Percentiles rank a stretch among this genome's conserved stretches.
Evolutionary conservation across 2,888 invertebrate genomes (phyloP).

Genomic region (Pseudolycoriella hygida): DNA sequence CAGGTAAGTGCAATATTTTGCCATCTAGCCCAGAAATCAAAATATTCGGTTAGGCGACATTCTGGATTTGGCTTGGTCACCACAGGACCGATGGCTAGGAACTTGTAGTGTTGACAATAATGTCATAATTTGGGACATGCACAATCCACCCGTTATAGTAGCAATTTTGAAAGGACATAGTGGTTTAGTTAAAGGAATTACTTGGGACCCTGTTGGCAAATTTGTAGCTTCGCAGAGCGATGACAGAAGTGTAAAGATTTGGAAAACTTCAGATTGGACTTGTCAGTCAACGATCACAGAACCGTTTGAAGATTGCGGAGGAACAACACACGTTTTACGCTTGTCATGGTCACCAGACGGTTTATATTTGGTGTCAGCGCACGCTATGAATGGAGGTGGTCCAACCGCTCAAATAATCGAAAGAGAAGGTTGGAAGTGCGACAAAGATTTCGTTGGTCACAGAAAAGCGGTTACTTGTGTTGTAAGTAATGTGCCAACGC

Average conservation of each 20-base stretch:
- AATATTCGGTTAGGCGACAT: constrained; percentile 47
- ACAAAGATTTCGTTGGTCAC: constrained; percentile 96
- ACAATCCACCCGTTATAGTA: constrained; percentile 69
- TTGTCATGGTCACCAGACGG: constrained; percentile 98
- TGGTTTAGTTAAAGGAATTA: constrained; percentile 90
- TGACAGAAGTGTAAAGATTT: constrained; percentile 82
- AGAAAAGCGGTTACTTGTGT: constrained; percentile 94
- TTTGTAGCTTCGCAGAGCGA: constrained; percentile 94
- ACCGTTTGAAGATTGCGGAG: constrained; percentile 75
- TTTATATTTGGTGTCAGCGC: constrained; percentile 89
- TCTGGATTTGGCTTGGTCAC: constrained; percentile 91
- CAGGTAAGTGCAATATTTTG: constrained; percentile 31
- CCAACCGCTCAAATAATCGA: constrained; percentile 95
- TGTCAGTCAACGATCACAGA: constrained; percentile 74
- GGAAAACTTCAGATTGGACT: constrained; percentile 93
- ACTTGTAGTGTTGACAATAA: constrained; percentile 95
- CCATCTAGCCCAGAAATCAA: neutral
- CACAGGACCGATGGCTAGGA: constrained; percentile 82
- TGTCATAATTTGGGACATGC: constrained; percentile 93
- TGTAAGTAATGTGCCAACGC: constrained; percentile 23
- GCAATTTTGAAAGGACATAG: constrained; percentile 77
- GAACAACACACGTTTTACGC: constrained; percentile 82
- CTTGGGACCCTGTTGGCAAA: constrained; percentile 97
- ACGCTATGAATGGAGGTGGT: constrained; percentile 96
- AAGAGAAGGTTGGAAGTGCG: constrained; percentile 82